These are phyloP conservation scores for Sarcophilus harrisii DNA, from an alignment of 2,797 vertebrate species.

Conservation along the genomic window DNA sequence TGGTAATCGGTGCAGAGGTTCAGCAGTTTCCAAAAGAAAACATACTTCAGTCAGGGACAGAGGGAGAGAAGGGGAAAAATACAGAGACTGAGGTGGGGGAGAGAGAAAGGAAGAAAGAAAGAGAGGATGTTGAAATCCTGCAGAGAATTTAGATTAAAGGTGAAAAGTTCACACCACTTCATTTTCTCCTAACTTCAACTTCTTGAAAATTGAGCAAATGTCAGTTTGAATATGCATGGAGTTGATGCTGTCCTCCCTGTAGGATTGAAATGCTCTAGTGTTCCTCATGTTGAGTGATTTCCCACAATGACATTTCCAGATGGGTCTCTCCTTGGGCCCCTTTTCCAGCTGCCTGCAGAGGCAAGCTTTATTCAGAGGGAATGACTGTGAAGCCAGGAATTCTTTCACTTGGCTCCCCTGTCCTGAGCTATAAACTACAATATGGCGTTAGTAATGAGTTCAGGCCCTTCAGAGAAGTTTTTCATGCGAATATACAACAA, in stretches of 20 bases:
- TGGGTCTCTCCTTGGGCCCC: conserved; percentile 51
- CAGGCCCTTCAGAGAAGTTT: conserved; percentile 38
- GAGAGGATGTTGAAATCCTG: conserved; percentile 66
- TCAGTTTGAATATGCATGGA: neutral
- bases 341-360: conserved; percentile 65
- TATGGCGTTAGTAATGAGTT: conserved; percentile 26
- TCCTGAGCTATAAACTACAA: conserved; percentile 46
- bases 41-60: conserved; percentile 32
- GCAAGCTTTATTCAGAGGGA: conserved; percentile 50
- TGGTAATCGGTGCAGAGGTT: conserved; percentile 30
- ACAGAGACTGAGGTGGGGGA: conserved; percentile 3
- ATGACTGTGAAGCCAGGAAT: conserved; percentile 62
- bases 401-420: conserved; percentile 20
- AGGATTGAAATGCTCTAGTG: neutral
- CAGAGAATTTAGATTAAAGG: conserved; percentile 74
- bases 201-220: conserved; percentile 60
- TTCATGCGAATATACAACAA: conserved; percentile 7
- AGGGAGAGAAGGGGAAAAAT: too few relatives aligned
- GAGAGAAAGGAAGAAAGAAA: neutral
- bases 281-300: conserved; percentile 17
- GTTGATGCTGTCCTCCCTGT: conserved; percentile 31
- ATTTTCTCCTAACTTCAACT: conserved; percentile 69
- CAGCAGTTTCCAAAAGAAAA: conserved; percentile 36
- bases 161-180: conserved; percentile 79
- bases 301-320: conserved; percentile 58